A percentile compares a stretch with the other conserved stretches of the same genome.
These are phyloP conservation scores for Zoroaster sp. DNA, from an alignment of 53 echinoderm and acorn worm species.

Conservation along the genomic window DNA sequence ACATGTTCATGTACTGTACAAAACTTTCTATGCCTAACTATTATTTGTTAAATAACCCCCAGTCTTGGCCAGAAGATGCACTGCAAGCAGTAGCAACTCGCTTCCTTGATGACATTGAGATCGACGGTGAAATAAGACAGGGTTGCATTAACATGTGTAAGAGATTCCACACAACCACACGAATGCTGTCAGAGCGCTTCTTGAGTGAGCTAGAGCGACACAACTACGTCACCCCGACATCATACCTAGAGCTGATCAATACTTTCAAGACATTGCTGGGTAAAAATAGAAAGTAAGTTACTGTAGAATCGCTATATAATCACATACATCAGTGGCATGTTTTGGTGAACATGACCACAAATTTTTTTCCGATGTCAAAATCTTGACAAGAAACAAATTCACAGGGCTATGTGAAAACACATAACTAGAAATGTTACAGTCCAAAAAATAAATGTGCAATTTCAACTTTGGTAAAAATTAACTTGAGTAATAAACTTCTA, in stretches of 20 bases:
- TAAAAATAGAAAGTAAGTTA: slow-evolving; percentile 85
- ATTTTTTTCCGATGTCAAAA: too few relatives aligned
- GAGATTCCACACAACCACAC: slow-evolving; percentile 88
- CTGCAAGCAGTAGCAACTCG: slow-evolving; percentile 95
- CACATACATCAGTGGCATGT: too few relatives aligned
- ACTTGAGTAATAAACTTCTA: too few relatives aligned
- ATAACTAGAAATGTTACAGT: too few relatives aligned
- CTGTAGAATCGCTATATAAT: too few relatives aligned
- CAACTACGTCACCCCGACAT: slow-evolving; percentile 98
- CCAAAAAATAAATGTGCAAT: too few relatives aligned
- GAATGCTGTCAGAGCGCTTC: slow-evolving; percentile 81
- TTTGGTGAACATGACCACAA: too few relatives aligned
- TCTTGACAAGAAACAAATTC: too few relatives aligned
- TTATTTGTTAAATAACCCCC: not conserved
- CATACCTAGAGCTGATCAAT: slow-evolving; percentile 91
- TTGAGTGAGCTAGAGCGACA: slow-evolving; percentile 84
- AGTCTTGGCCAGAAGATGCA: slow-evolving; percentile 99
- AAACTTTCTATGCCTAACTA: not conserved
- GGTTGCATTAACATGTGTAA: slow-evolving; percentile 98
- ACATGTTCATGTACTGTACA: too few relatives aligned
- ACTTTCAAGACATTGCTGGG: slow-evolving; percentile 93
- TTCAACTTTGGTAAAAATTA: too few relatives aligned
- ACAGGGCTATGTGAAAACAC: too few relatives aligned
- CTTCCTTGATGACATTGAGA: slow-evolving; percentile 92
- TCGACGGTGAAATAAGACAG: slow-evolving; percentile 65